Conservation (phyloP, 23 tunicate genomes). For the Halocynthia roretzi region DNA sequence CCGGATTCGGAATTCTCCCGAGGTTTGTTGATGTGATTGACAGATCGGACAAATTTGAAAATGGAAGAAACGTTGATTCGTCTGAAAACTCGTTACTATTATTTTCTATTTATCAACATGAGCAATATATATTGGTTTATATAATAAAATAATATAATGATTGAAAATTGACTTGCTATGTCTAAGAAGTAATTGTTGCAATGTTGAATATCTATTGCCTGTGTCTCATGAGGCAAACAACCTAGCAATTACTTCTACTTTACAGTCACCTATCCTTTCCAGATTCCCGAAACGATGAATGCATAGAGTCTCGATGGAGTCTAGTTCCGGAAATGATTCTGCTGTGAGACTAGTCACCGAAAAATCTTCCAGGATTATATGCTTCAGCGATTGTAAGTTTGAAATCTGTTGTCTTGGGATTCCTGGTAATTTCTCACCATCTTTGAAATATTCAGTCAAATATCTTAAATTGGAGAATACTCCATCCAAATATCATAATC, state of each 20-base stretch:
- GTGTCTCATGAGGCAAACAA: neutral
- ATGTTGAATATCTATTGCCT: too few species aligned
- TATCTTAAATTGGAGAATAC: too few species aligned
- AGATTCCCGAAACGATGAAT: conserved; percentile 56
- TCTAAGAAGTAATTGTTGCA: too few species aligned
- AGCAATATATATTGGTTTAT: too few species aligned
- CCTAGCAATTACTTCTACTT: neutral
- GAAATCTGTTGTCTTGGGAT: conserved; percentile 1
- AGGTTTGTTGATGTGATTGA: conserved; percentile 10
- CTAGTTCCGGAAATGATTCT: conserved; percentile 30
- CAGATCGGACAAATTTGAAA: conserved; percentile 12
- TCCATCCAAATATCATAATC: too few species aligned
- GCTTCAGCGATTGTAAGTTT: neutral
- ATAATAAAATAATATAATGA: too few species aligned
- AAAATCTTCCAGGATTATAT: conserved; percentile 12
- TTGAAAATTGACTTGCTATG: too few species aligned
- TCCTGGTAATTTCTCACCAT: neutral
- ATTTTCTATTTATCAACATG: too few species aligned
- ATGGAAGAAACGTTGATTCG: neutral
- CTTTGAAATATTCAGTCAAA: too few species aligned
- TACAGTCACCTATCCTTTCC: conserved; percentile 30
- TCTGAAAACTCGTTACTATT: neutral
- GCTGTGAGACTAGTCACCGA: conserved; percentile 16
- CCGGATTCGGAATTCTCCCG: neutral
- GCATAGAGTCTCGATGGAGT: conserved; percentile 41